Base-by-base conservation (phyloP, 2,888 invertebrate species). In the Anagyrus pseudococci region DNA sequence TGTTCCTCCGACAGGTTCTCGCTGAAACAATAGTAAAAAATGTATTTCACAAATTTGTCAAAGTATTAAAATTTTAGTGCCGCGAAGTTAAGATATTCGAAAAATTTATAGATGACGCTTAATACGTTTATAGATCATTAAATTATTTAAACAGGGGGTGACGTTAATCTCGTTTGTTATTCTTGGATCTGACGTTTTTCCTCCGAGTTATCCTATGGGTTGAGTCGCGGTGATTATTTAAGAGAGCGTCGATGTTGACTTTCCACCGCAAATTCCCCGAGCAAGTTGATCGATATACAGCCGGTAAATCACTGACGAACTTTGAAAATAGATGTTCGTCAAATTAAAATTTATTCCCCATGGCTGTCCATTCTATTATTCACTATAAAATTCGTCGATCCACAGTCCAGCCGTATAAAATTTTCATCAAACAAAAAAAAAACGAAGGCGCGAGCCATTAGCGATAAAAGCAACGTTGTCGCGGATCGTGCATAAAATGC, bases 1-100 rank as follows among this genome's bases (percentile, higher is more conserved):
- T 77, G 79, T 15, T 71, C 73, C 47, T 78, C 79, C 22, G 72
- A 50, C 46, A 74, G 54, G 58, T 66, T 72, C 26, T 73, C 72
- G 33, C 79, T 79, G 71, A 40, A 75, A 75, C 40, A 53, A 20
- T 33, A 17, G 26, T 33, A 1, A 26, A 50, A 20, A 33, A 26
- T 17, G 2, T 37, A 48, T n/a, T n/a, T n/a, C n/a, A n/a, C n/a
- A n/a, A n/a, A n/a, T n/a, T n/a, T n/a, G n/a, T n/a, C n/a, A n/a
- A 26, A 48, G 6, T 17, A 49, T 26, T 17, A 13, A 29, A 19
- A n/a, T n/a, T n/a, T n/a, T 26, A 29, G 29, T 22, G 26, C 4
- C 13, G 7, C 22, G 22, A 23, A 33, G 19, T 46, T 43, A 10
- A 17, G 22, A 43, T 52, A 26, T 37, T 26, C 8, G 6, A 26